Evolutionary conservation across 2,888 invertebrate genomes (phyloP).

Genomic region (Minunthozetes semirufus): DNA sequence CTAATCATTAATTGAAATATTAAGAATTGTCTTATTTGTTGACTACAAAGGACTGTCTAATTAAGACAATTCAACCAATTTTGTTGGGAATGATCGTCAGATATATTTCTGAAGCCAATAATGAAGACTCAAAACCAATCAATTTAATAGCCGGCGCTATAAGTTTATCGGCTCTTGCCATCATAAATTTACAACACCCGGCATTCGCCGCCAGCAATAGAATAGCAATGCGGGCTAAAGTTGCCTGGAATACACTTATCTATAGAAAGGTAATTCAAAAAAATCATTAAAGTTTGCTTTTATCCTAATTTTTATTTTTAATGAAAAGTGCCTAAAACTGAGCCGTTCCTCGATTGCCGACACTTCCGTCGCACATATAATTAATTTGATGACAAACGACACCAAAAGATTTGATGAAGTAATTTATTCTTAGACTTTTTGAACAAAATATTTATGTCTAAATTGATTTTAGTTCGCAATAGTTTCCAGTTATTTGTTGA

Average conservation of each 20-base stretch:
- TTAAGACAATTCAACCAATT: slow-evolving; percentile 49
- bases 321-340: slow-evolving; percentile 44
- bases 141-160: slow-evolving; percentile 55
- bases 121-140: background rate
- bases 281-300: background rate
- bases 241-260: slow-evolving; percentile 72
- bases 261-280: slow-evolving; percentile 61
- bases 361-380: slow-evolving; percentile 81
- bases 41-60: slow-evolving; percentile 43
- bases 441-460: background rate
- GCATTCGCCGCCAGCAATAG: slow-evolving; percentile 75
- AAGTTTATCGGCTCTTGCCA: slow-evolving; percentile 64
- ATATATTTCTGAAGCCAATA: slow-evolving; percentile 46
- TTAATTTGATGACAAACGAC: slow-evolving; percentile 91
- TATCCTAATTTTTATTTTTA: background rate
- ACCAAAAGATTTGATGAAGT: slow-evolving; percentile 74
- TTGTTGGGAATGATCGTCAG: slow-evolving; percentile 50
- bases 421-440: slow-evolving; percentile 24
- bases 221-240: slow-evolving; percentile 72
- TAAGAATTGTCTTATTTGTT: no score
- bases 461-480: background rate
- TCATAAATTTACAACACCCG: slow-evolving; percentile 73
- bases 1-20: background rate
- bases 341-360: slow-evolving; percentile 73
- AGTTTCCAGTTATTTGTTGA: slow-evolving; percentile 2